Conservation (phyloP, 92 coral and sea anemone genomes). For the Virgularia gustaviana region DNA sequence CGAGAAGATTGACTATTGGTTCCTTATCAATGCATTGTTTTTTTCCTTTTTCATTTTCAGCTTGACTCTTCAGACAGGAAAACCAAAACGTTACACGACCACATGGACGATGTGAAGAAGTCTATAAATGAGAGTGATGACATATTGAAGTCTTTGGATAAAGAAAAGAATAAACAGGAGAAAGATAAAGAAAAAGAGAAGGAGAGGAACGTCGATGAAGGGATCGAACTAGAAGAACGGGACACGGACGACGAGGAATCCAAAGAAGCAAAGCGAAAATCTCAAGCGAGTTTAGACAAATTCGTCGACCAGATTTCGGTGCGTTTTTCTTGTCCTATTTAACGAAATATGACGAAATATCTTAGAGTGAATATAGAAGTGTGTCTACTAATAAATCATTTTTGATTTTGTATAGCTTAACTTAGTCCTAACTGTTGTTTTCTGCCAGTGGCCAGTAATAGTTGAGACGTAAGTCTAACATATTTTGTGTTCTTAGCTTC, state of each 20-base stretch:
- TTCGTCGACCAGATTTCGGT: slow-evolving; percentile 37
- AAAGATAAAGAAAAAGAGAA: slow-evolving; percentile 2
- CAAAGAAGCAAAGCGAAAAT: neutral
- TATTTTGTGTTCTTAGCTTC: neutral
- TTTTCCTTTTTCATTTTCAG: too few relatives aligned
- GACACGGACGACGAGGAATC: neutral
- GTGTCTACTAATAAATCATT: too few relatives aligned
- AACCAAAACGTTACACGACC: slow-evolving; percentile 19
- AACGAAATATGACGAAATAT: neutral
- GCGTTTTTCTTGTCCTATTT: neutral
- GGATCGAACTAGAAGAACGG: neutral
- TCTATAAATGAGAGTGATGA: slow-evolving; percentile 20
- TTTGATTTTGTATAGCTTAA: too few relatives aligned
- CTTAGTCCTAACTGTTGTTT: too few relatives aligned
- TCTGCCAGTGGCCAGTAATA: neutral
- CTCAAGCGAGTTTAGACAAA: slow-evolving; percentile 1
- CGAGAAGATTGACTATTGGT: too few relatives aligned
- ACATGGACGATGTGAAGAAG: slow-evolving; percentile 17
- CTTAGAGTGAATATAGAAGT: too few relatives aligned
- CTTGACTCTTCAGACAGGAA: slow-evolving; percentile 33
- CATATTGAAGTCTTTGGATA: slow-evolving; percentile 17
- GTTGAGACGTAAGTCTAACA: neutral
- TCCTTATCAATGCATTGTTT: too few relatives aligned
- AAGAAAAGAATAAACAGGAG: slow-evolving; percentile 16
- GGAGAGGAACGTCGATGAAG: slow-evolving; percentile 13